phyloP scores from a whole-genome alignment of 2,888 invertebrate species.

The Limnephilus marmoratus region DNA sequence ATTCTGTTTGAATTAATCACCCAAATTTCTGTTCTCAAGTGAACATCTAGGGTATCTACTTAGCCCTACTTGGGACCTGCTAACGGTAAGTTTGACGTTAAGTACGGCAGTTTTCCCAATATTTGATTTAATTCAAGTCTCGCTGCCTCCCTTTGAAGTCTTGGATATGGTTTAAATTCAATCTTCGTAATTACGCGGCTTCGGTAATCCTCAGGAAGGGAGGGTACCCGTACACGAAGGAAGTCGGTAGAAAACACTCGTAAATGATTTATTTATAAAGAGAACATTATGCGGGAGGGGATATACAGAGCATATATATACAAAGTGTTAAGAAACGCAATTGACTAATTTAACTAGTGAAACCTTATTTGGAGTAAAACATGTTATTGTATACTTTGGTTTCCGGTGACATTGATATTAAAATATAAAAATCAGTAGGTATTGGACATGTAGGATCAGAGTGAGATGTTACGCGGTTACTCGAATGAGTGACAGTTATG shows the following conservation, averaged over 20 bases:
- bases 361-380: too few species aligned
- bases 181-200: constrained; percentile 6
- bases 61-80: neutral
- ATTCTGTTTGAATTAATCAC: neutral
- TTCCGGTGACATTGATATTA: too few species aligned
- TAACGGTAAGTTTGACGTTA: constrained; percentile 12
- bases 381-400: too few species aligned
- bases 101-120: constrained; percentile 8
- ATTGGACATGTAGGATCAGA: too few species aligned
- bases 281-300: neutral
- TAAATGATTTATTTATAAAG: neutral
- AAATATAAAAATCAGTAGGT: too few species aligned
- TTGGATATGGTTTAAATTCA: constrained; percentile 10
- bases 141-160: neutral
- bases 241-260: neutral
- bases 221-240: neutral
- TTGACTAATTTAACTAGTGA: too few species aligned
- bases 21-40: constrained; percentile 4
- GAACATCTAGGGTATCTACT: constrained; percentile 3
- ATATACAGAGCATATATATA: too few species aligned
- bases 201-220: neutral
- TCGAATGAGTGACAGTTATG: too few species aligned
- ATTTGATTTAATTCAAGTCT: constrained; percentile 14
- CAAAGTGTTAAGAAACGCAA: too few species aligned
- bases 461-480: too few species aligned